These are phyloP conservation scores for Ornithoptera priamus DNA, from an alignment of 2,888 invertebrate species.

Conservation along the genomic window DNA sequence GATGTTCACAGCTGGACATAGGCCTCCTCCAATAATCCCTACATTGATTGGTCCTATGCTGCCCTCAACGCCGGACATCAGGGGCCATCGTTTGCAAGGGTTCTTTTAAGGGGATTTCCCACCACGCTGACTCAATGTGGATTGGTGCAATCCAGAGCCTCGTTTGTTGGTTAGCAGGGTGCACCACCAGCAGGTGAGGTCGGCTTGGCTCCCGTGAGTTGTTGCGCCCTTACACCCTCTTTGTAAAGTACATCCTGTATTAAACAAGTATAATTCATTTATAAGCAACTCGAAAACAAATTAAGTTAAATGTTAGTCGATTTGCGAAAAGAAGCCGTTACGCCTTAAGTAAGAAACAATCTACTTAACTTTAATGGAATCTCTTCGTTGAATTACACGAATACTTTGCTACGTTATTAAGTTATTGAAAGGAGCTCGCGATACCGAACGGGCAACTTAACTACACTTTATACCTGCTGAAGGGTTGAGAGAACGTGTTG, in stretches of 20 bases:
- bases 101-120: too few relatives aligned
- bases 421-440: background rate
- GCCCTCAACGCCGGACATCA: too few relatives aligned
- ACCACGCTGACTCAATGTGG: too few relatives aligned
- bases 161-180: too few relatives aligned
- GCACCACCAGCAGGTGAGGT: too few relatives aligned
- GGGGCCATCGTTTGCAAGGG: too few relatives aligned
- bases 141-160: too few relatives aligned
- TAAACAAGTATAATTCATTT: background rate
- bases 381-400: background rate
- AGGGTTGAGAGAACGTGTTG: too few relatives aligned
- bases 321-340: constrained; percentile 14
- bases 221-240: background rate
- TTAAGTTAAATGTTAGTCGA: constrained; percentile 16
- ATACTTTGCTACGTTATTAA: constrained; percentile 9
- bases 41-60: too few relatives aligned
- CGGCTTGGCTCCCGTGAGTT: background rate
- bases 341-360: constrained; percentile 12
- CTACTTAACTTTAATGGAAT: constrained; percentile 15
- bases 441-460: background rate
- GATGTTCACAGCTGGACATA: too few relatives aligned
- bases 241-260: too few relatives aligned
- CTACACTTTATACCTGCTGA: background rate
- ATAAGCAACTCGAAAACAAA: constrained; percentile 8
- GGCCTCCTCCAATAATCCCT: too few relatives aligned